phyloP scores from a whole-genome alignment of 2,888 invertebrate species.

The Sceliomorpha sp. region DNA sequence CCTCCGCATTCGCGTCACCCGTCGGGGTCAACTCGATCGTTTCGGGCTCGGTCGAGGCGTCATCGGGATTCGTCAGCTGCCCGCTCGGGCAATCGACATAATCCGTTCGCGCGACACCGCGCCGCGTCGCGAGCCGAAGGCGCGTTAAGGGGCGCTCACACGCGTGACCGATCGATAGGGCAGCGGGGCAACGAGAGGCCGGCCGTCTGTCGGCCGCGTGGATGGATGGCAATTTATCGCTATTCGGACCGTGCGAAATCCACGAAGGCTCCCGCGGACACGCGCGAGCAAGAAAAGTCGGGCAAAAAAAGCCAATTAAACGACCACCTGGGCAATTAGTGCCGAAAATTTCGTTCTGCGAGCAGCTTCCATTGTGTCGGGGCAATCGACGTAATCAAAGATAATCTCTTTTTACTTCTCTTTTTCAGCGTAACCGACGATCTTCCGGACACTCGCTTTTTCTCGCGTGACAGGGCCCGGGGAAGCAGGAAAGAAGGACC shows the following conservation, averaged over 20 bases:
- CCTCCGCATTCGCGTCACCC: constrained; percentile 28
- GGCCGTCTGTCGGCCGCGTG: constrained; percentile 26
- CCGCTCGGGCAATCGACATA: constrained; percentile 37
- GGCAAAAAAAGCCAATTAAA: no score
- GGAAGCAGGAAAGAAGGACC: no score
- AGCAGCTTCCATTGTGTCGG: no score
- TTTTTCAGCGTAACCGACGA: no score
- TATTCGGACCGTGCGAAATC: constrained; percentile 17
- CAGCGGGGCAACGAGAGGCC: constrained; percentile 20
- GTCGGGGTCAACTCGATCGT: constrained; percentile 42
- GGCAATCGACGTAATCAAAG: no score
- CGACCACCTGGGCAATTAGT: no score
- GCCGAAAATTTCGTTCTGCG: no score
- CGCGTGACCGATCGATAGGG: constrained; percentile 38
- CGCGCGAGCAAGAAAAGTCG: no score
- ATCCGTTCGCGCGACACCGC: constrained; percentile 30
- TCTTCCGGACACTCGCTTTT: no score
- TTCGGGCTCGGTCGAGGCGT: constrained; percentile 32
- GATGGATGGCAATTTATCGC: constrained; percentile 23
- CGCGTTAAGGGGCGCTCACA: constrained; percentile 24
- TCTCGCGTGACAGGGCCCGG: no score
- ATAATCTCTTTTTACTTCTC: no score
- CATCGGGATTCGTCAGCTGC: constrained; percentile 47
- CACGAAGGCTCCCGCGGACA: no score
- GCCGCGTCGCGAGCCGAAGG: constrained; percentile 16